Base-by-base conservation (phyloP, 2,797 vertebrate species). In the Siniperca obscura region DNA sequence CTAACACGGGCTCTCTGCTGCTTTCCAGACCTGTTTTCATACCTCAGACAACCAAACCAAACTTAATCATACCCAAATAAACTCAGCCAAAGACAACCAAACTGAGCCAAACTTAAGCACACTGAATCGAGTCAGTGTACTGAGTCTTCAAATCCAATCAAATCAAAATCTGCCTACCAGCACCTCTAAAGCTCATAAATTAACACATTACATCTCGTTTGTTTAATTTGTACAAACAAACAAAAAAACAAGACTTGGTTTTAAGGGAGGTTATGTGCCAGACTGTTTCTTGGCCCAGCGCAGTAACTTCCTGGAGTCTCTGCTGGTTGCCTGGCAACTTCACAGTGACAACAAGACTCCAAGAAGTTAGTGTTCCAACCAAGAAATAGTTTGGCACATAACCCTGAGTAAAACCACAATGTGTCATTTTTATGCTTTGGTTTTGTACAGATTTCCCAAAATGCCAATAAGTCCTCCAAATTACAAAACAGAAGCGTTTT, bases 21-120 rank as follows among this genome's bases (percentile, higher is more conserved):
- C 90, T 84, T 80, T 77, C 62, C 70, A 85, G 77, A 90, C 87
- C 77, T 87, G 87, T 90, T 91, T 87, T 88, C 82, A 86, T 80
- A 85, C 83, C 68, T 87, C 84, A 84, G 84, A 80, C 76, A 46
- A 80, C 81, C 69, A 38, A 78, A 79, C 80, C 53, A 9, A 85
- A 82, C 86, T 81, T 73, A 86, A 92, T 88, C 85, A 90, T 75
- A 82, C 72, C 70, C 67, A 81, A 87, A 74, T 67, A 71, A 76
- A 86, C 69, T 76, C 76, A 19, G 55, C 27, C 53, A n/a, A 42
- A 70, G 50, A 70, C 53, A 56, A 53, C 60, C 70, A n/a, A 34
- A 38, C 46, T 60, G 6, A 5, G 52, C 16, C 50, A n/a, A 72
- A 83, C 64, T 56, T 48, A 7, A 36, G 19, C 77, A 36, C 70